Evolutionary conservation across 2,888 invertebrate genomes (phyloP).

Genomic region (Brachyptera putata): DNA sequence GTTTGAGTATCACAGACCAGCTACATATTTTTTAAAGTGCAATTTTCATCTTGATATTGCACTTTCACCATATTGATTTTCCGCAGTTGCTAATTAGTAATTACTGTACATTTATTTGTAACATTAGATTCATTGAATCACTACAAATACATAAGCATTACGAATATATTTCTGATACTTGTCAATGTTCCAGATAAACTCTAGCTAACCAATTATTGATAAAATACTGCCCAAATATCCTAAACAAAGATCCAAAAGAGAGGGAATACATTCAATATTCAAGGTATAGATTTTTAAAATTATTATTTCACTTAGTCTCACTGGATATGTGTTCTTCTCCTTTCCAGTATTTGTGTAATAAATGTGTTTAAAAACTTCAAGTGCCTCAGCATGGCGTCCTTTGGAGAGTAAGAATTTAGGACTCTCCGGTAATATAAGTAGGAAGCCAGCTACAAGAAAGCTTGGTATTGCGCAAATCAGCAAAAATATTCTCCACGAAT

Average conservation of each 20-base stretch:
- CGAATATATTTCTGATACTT: not conserved
- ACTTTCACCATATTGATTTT: no score
- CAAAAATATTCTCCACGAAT: constrained; percentile 90
- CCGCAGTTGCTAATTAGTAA: no score
- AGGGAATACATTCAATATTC: no score
- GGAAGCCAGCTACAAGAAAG: constrained; percentile 76
- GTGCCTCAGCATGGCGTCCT: constrained; percentile 73
- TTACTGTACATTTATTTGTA: no score
- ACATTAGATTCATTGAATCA: no score
- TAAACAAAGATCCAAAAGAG: no score
- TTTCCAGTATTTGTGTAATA: constrained; percentile 78
- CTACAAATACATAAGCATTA: no score
- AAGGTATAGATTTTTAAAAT: not conserved
- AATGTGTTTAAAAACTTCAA: constrained; percentile 75
- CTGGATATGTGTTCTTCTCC: constrained; percentile 68
- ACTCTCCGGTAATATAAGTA: constrained; percentile 83
- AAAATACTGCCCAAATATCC: no score
- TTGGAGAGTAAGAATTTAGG: constrained; percentile 82
- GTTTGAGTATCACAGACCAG: no score
- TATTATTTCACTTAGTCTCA: constrained; percentile 45
- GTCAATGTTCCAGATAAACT: not conserved
- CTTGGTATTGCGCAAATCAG: constrained; percentile 85
- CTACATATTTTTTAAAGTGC: no score
- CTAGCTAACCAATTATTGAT: not conserved
- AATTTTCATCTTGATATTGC: no score